A percentile compares a stretch with the other conserved stretches of the same genome.
Evolutionary conservation across 2,888 invertebrate genomes (phyloP).

Genomic region (Leistus spinibarbis): DNA sequence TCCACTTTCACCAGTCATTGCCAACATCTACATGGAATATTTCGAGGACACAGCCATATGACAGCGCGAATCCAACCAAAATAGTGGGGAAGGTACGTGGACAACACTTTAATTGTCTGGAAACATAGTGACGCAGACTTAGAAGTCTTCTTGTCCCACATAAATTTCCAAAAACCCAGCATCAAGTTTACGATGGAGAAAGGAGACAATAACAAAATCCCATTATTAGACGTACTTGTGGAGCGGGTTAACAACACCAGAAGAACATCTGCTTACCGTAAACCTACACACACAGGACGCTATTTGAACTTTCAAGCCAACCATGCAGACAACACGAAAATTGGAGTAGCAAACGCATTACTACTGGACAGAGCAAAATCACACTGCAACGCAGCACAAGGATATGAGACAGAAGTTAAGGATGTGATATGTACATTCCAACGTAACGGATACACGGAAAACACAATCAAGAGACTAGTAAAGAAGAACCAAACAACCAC

Average conservation of each 20-base stretch:
- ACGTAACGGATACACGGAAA: no score
- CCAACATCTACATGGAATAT: constrained; percentile 7
- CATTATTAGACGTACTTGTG: no score
- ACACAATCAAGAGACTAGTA: no score
- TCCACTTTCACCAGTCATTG: no score
- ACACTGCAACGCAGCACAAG: not conserved
- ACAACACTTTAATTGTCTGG: constrained; percentile 17
- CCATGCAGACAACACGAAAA: not conserved
- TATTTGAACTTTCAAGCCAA: constrained; percentile 5
- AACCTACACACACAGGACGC: constrained; percentile 8
- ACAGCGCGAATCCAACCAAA: not conserved
- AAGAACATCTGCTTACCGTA: not conserved
- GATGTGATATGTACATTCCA: no score
- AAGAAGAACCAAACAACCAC: no score
- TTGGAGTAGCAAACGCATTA: constrained; percentile 5
- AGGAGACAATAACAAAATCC: no score
- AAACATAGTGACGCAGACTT: constrained; percentile 3
- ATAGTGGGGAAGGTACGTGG: constrained; percentile 8
- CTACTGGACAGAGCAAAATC: not conserved
- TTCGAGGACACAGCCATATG: not conserved
- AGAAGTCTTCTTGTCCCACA: not conserved
- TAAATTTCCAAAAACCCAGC: not conserved
- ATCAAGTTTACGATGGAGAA: no score
- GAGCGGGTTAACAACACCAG: not conserved
- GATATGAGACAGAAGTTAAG: no score